Percentiles rank a stretch among this genome's conserved stretches.
These are phyloP conservation scores for Percopsis omiscomaycus DNA, from an alignment of 2,797 vertebrate species.

Conservation along the genomic window DNA sequence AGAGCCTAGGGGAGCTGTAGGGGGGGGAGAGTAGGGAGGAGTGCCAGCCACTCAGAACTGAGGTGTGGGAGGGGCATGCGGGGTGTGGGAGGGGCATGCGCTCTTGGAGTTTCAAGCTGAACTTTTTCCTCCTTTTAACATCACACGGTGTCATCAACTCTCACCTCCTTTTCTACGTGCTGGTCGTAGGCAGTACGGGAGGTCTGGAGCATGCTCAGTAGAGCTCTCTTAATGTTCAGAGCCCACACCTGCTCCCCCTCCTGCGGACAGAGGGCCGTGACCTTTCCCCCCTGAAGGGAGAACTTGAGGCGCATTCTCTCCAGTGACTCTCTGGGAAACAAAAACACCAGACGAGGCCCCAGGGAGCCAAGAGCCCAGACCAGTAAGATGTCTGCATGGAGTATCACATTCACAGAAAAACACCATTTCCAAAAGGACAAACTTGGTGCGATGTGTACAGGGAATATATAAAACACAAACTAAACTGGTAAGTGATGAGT, in stretches of 20 bases:
- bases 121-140: not conserved
- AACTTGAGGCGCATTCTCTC: slow-evolving; percentile 82
- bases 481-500: not conserved
- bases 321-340: slow-evolving; percentile 76
- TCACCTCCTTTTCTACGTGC: slow-evolving; percentile 80
- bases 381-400: slow-evolving; percentile 50
- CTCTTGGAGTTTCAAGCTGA: too few relatives aligned
- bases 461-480: slow-evolving; percentile 14
- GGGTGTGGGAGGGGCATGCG: too few relatives aligned
- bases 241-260: slow-evolving; percentile 82
- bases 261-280: slow-evolving; percentile 82
- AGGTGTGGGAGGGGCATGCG: too few relatives aligned
- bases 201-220: slow-evolving; percentile 88
- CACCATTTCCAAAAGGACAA: slow-evolving; percentile 45
- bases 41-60: too few relatives aligned
- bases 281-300: slow-evolving; percentile 80
- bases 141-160: slow-evolving; percentile 23
- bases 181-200: slow-evolving; percentile 43
- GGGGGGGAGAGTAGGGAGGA: too few relatives aligned
- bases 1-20: too few relatives aligned
- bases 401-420: slow-evolving; percentile 59
- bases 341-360: slow-evolving; percentile 59
- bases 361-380: slow-evolving; percentile 50
- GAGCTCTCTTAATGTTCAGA: slow-evolving; percentile 85
- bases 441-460: not conserved